phyloP scores from a whole-genome alignment of 2,113 vertebrate genomes.

The Grammomys surdaster region DNA sequence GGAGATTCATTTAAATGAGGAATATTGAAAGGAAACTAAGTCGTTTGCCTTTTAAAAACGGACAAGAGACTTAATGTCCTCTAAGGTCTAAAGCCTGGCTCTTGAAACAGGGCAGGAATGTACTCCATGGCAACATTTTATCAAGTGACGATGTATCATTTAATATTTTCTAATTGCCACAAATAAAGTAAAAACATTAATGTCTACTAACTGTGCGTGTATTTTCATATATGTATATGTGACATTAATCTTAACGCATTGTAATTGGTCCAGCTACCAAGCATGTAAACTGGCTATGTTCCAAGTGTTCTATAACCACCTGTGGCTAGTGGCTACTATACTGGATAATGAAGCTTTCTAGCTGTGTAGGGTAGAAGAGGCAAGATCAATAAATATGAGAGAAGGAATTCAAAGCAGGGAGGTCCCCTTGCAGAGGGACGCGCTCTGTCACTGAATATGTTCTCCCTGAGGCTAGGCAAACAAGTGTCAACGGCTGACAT shows the following conservation, averaged over 20 bases:
- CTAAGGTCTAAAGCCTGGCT: slow-evolving; percentile 24
- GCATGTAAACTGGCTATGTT: neutral
- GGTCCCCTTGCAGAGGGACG: neutral
- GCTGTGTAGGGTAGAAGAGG: neutral
- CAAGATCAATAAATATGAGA: neutral
- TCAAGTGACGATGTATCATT: neutral
- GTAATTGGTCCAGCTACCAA: neutral
- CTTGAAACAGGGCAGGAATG: neutral
- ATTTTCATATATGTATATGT: neutral
- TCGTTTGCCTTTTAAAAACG: neutral
- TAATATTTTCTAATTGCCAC: neutral
- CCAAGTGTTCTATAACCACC: neutral
- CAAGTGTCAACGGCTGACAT: neutral
- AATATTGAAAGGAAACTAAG: slow-evolving; percentile 41
- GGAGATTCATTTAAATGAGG: slow-evolving; percentile 56
- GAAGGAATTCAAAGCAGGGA: rapidly evolving
- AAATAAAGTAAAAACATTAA: neutral
- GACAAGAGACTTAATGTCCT: neutral
- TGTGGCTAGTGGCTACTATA: neutral
- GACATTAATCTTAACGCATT: slow-evolving; percentile 38
- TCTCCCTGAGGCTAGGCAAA: neutral
- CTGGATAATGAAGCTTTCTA: neutral
- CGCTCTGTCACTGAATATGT: neutral
- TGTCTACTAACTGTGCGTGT: neutral
- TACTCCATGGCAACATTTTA: neutral